Base-by-base conservation (phyloP, 2,888 invertebrate species). In the Brachyptera risi region DNA sequence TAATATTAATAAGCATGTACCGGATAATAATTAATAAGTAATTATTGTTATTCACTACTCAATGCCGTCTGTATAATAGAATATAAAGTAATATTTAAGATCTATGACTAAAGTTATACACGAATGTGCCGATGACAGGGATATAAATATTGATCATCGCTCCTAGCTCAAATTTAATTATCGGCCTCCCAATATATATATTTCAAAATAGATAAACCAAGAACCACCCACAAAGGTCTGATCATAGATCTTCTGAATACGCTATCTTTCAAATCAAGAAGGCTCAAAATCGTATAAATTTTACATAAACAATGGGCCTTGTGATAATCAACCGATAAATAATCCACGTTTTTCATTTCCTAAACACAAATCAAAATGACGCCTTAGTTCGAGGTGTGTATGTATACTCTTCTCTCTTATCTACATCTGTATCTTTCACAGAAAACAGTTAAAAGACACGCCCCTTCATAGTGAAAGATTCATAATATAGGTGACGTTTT, bases 81-180 rank as follows among this genome's bases (percentile, higher is more conserved):
- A 31, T 31, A 31, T 7, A 5, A 31, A 31, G 5, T 11, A 31
- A 5, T 11, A 5, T 11, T 31, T 7, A 7, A 7, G 31, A 31
- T 11, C 11, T 31, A 7, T 31, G 31, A 31, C 5, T 11, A 5
- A 31, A 11, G 11, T n/a, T n/a, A 31, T 31, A 7, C 31, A 31
- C 5, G 31, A 7, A 7, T 7, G 7, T 31, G 47, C 54, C 35
- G 54, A 37, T 35, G 54, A 54, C 54, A 44, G 15, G 50, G 40
- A 24, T 31, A 50, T 42, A 50, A 51, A 24, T 50, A 50, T 60
- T 24, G 56, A 60, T 56, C 49, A 13, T 50, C 17, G 61, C 57
- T 51, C 11, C 27, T 24, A 50, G 61, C 61, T 51, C 58, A 58
- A 61, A 61, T 61, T 61, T 61, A 57, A 61, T 61, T 61, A 61